A percentile compares a stretch with the other conserved stretches of the same genome.
Conservation (phyloP, 2,888 invertebrate genomes). For the Autographa gamma region DNA sequence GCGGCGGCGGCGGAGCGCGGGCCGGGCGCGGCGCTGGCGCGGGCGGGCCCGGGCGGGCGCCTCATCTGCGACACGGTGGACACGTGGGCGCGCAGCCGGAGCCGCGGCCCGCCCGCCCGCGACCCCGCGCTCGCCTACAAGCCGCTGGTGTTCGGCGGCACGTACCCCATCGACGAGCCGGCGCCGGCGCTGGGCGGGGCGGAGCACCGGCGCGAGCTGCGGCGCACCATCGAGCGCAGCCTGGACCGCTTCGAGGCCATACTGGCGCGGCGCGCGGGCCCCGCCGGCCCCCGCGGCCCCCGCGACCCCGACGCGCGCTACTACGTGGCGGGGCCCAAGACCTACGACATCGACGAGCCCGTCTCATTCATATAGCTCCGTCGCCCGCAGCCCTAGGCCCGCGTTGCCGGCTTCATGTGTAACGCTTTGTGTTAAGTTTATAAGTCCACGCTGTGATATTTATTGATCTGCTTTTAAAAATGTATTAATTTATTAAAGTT, state of each 20-base stretch:
- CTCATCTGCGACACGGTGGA: slow-evolving; percentile 86
- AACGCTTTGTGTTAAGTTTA: slow-evolving; percentile 38
- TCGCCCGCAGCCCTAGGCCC: not conserved
- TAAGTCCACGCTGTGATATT: slow-evolving; percentile 56
- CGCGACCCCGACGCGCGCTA: slow-evolving; percentile 62
- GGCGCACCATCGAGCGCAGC: slow-evolving; percentile 84
- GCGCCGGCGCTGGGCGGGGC: slow-evolving; percentile 23
- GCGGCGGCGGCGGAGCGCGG: slow-evolving; percentile 20
- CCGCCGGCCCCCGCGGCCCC: slow-evolving; percentile 24
- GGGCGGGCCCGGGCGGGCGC: slow-evolving; percentile 73
- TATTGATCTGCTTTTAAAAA: slow-evolving; percentile 47
- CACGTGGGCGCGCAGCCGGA: slow-evolving; percentile 71
- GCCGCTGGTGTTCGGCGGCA: slow-evolving; percentile 94
- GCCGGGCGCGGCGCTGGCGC: slow-evolving; percentile 30
- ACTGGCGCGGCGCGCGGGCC: slow-evolving; percentile 68
- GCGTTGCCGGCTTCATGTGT: not conserved
- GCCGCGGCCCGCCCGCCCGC: slow-evolving; percentile 60
- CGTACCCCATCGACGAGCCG: slow-evolving; percentile 94
- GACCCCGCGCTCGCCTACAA: slow-evolving; percentile 78
- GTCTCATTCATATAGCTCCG: slow-evolving; percentile 64
- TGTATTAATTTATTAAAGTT: slow-evolving; percentile 30
- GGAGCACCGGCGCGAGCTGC: slow-evolving; percentile 66
- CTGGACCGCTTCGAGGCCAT: slow-evolving; percentile 81
- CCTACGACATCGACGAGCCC: slow-evolving; percentile 89
- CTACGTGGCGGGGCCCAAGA: slow-evolving; percentile 84